Conservation (phyloP, 1,140 invertebrate genomes). For the Drosophila micromelanica region DNA sequence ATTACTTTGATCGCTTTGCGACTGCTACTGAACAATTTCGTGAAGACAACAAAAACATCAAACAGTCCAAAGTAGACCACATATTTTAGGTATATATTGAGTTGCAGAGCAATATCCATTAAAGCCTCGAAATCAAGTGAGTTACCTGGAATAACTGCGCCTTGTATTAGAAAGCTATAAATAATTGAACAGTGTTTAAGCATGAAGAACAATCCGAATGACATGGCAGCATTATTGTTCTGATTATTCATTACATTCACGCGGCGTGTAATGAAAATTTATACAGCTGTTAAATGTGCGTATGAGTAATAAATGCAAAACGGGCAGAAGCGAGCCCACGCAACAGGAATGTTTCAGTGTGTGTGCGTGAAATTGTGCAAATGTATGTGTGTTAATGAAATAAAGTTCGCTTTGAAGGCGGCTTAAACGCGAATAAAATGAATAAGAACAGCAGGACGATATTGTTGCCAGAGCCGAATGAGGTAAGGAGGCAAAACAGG, state of each 20-base stretch:
- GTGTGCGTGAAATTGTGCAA: conserved; percentile 64
- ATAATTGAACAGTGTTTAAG: conserved; percentile 33
- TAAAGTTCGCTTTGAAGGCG: conserved; percentile 76
- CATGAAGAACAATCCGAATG: conserved; percentile 23
- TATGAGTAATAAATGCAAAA: conserved; percentile 79
- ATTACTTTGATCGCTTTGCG: conserved; percentile 46
- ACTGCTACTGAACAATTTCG: conserved; percentile 28
- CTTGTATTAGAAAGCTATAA: conserved; percentile 16
- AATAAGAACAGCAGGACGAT: conserved; percentile 9
- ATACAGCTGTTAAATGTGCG: conserved; percentile 78
- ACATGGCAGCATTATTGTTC: conserved; percentile 60
- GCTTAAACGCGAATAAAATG: conserved; percentile 57
- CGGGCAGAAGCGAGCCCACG: conserved; percentile 27
- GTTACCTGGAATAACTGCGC: too few species aligned
- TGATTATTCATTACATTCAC: conserved; percentile 76
- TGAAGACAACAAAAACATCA: conserved; percentile 5
- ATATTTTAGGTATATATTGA: conserved; percentile 28
- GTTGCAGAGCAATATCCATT: conserved; percentile 14
- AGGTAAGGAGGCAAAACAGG: neutral
- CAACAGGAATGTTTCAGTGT: conserved; percentile 12
- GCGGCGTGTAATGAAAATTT: conserved; percentile 76
- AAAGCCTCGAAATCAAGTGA: conserved; percentile 13
- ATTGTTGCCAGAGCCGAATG: conserved; percentile 25
- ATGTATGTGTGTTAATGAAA: conserved; percentile 77
- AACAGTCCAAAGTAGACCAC: conserved; percentile 11